Evolutionary conservation across 2,888 invertebrate genomes (phyloP).

Genomic region (Willowsia nigromaculata): DNA sequence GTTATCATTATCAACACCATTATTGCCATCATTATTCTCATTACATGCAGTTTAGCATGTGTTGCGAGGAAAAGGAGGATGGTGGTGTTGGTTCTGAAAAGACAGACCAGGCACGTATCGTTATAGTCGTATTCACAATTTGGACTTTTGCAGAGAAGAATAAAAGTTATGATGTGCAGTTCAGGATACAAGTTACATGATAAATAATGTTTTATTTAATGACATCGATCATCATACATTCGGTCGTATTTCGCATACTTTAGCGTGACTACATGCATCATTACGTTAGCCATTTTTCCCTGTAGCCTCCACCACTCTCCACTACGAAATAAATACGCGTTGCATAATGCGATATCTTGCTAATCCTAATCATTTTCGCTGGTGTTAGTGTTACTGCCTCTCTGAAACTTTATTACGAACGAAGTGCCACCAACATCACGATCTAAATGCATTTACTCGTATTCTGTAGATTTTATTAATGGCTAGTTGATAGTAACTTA

Average conservation of each 20-base stretch:
- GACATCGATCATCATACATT: slow-evolving; percentile 14
- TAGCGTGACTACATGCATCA: slow-evolving; percentile 43
- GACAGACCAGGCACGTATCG: neutral
- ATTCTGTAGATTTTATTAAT: slow-evolving; percentile 3
- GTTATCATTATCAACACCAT: slow-evolving; percentile 51
- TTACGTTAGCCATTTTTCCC: slow-evolving; percentile 16
- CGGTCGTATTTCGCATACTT: neutral
- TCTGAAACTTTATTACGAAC: neutral
- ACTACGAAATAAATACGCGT: neutral
- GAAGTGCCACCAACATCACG: slow-evolving; percentile 7
- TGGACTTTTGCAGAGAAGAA: neutral
- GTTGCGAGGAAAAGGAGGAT: neutral
- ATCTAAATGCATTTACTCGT: neutral
- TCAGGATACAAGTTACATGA: slow-evolving; percentile 1
- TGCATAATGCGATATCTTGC: slow-evolving; percentile 1
- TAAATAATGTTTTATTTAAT: slow-evolving; percentile 32
- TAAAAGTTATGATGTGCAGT: neutral
- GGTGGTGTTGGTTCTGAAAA: neutral
- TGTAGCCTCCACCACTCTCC: too few relatives aligned
- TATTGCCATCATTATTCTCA: slow-evolving; percentile 26
- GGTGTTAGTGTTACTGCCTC: neutral
- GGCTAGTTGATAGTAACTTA: slow-evolving; percentile 18
- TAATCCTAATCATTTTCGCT: neutral
- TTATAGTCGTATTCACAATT: neutral
- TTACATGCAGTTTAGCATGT: slow-evolving; percentile 23